Conservation (phyloP, 2,797 vertebrate species). For the Fundulus diaphanus region DNA sequence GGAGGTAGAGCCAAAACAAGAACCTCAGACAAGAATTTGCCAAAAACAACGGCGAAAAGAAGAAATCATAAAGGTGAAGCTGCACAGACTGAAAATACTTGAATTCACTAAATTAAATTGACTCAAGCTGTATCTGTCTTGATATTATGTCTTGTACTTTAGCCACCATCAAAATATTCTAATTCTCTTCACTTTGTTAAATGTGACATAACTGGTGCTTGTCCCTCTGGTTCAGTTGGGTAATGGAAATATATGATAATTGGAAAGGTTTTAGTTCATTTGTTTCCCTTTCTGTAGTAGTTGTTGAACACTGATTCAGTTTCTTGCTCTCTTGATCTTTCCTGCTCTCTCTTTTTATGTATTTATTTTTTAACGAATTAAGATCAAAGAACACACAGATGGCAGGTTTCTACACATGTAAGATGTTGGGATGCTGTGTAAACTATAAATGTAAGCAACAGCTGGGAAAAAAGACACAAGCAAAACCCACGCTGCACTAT, state of each 20-base stretch:
- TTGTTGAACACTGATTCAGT: background rate
- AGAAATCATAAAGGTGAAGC: conserved; percentile 1
- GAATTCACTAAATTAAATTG: background rate
- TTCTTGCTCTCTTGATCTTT: background rate
- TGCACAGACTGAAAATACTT: conserved; percentile 10
- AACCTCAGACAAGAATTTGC: conserved; percentile 22
- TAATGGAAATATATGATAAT: background rate
- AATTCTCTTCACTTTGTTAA: background rate
- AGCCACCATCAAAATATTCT: background rate
- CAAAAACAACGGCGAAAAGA: conserved; percentile 32
- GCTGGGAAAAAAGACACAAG: background rate
- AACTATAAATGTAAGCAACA: background rate
- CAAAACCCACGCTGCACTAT: background rate
- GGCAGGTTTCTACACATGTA: background rate
- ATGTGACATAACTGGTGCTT: background rate
- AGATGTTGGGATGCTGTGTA: conserved; percentile 1
- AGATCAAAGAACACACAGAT: background rate
- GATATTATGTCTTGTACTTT: background rate
- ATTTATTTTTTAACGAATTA: background rate
- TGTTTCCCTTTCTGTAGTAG: background rate
- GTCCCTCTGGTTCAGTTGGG: background rate
- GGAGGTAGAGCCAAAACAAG: background rate
- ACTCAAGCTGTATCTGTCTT: background rate
- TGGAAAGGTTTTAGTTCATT: background rate
- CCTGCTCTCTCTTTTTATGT: background rate